These are phyloP conservation scores for Acronicta leporina DNA, from an alignment of 2,888 invertebrate genomes.

Conservation along the genomic window DNA sequence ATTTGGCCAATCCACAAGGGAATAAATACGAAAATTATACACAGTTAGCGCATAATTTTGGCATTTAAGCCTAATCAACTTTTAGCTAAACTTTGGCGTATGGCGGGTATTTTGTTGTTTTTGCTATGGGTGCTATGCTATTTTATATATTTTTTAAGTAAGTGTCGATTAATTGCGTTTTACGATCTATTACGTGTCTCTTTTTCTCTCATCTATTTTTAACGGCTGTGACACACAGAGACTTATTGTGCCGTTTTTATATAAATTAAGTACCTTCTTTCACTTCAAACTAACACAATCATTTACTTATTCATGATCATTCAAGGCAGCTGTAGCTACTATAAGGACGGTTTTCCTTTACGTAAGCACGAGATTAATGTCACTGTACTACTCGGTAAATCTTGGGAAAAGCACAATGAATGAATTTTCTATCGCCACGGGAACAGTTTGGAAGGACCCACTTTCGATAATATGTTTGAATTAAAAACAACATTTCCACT, in stretches of 20 bases:
- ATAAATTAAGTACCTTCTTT: too few relatives aligned
- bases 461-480: neutral
- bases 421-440: neutral
- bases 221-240: too few relatives aligned
- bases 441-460: neutral
- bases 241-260: too few relatives aligned
- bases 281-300: too few relatives aligned
- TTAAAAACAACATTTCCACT: too few relatives aligned
- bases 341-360: neutral
- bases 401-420: neutral
- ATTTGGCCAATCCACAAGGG: constrained; percentile 44
- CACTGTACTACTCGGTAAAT: neutral
- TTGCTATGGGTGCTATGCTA: too few relatives aligned
- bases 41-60: constrained; percentile 42
- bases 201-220: too few relatives aligned
- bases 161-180: too few relatives aligned
- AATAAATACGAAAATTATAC: constrained; percentile 53
- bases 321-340: neutral
- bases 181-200: too few relatives aligned
- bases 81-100: neutral
- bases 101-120: too few relatives aligned
- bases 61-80: constrained; percentile 31
- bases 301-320: too few relatives aligned
- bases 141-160: too few relatives aligned
- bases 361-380: neutral